A percentile compares a stretch with the other conserved stretches of the same genome.
Conservation (phyloP, 2,888 invertebrate genomes). For the Nomada hirtipes region DNA sequence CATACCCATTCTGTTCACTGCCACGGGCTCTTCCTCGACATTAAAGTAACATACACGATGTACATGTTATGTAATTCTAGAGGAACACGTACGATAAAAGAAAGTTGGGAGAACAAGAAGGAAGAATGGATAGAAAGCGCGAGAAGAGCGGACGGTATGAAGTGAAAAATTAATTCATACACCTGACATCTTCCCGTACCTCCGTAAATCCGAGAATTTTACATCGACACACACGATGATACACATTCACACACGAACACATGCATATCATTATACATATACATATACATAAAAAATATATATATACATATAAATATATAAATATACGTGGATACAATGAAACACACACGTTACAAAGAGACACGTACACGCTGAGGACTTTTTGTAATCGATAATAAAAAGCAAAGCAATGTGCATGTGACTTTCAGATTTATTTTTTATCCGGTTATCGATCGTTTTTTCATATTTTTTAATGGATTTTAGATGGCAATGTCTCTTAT, state of each 20-base stretch:
- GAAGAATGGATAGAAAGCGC: constrained; percentile 26
- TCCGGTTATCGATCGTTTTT: constrained; percentile 75
- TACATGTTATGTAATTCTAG: constrained; percentile 66
- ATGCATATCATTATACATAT: constrained; percentile 47
- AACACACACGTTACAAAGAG: constrained; percentile 22
- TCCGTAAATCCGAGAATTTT: constrained; percentile 44
- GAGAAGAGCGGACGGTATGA: constrained; percentile 20
- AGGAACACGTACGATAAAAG: constrained; percentile 37
- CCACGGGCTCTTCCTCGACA: constrained; percentile 79
- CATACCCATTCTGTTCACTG: constrained; percentile 81
- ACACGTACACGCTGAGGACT: constrained; percentile 53
- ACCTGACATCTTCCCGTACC: constrained; percentile 43
- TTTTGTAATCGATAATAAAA: constrained; percentile 74
- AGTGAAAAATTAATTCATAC: constrained; percentile 29
- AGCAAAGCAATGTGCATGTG: constrained; percentile 69
- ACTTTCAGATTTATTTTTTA: constrained; percentile 76
- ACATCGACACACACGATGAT: constrained; percentile 45
- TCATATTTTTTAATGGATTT: constrained; percentile 77
- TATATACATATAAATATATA: constrained; percentile 24
- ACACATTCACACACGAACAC: constrained; percentile 32
- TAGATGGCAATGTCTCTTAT: constrained; percentile 76
- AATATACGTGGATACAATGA: constrained; percentile 31
- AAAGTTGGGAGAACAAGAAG: constrained; percentile 22
- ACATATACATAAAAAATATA: constrained; percentile 27
- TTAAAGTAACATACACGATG: constrained; percentile 59